phyloP scores from a whole-genome alignment of 37 sponge, comb jelly and placozoan species.

The Ephydatia muelleri region DNA sequence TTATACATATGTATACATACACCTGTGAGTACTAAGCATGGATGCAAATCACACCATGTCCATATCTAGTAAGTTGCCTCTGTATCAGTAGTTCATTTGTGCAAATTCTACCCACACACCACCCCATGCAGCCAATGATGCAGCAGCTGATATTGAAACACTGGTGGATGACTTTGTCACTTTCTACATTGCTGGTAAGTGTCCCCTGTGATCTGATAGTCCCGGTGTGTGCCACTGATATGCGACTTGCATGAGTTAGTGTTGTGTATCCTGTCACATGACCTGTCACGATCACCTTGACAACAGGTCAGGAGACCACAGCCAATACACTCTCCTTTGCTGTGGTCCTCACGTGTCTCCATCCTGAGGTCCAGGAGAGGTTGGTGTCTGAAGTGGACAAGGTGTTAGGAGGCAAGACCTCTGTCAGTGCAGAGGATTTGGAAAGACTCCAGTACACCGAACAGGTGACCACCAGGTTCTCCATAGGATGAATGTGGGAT shows the following conservation, averaged over 20 bases:
- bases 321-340: neutral
- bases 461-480: neutral
- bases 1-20: neutral
- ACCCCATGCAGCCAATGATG: neutral
- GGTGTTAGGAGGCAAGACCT: neutral
- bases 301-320: constrained; percentile 6
- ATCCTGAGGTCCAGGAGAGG: neutral
- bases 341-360: neutral
- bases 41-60: neutral
- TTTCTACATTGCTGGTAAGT: constrained; percentile 31
- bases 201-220: neutral
- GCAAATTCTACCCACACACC: neutral
- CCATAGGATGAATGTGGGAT: neutral
- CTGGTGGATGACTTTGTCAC: constrained; percentile 30
- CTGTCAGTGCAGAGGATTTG: neutral
- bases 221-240: neutral
- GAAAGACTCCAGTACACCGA: constrained; percentile 2
- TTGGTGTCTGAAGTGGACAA: neutral
- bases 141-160: neutral
- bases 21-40: neutral
- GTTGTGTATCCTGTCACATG: too few species aligned
- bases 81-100: neutral
- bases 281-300: too few species aligned
- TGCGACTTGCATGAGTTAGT: too few species aligned
- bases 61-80: neutral